Conservation (phyloP, 2,888 invertebrate genomes). For the Diplazon laetatorius region DNA sequence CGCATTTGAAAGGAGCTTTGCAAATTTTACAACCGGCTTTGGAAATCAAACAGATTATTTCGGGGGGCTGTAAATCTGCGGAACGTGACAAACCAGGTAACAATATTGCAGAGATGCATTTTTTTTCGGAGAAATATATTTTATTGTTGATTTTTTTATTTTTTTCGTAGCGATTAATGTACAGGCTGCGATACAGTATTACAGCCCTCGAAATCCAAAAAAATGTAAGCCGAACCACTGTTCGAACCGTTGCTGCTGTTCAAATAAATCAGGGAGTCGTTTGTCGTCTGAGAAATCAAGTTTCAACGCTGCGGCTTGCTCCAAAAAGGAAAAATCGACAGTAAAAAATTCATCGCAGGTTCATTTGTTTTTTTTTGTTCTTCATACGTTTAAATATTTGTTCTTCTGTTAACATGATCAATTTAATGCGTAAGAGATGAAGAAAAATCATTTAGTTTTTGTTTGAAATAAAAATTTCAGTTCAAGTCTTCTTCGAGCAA, state of each 20-base stretch:
- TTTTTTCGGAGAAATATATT: not conserved
- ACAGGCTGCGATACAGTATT: slow-evolving; percentile 38
- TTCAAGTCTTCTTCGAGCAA: not conserved
- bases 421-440: no score
- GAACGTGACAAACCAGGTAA: slow-evolving; percentile 50
- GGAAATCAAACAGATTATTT: slow-evolving; percentile 61
- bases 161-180: slow-evolving; percentile 20
- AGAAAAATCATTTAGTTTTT: no score
- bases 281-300: slow-evolving; percentile 1
- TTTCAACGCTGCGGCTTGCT: not conserved
- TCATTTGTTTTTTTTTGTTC: not conserved
- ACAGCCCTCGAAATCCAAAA: slow-evolving; percentile 50
- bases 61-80: slow-evolving; percentile 59
- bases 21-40: slow-evolving; percentile 64
- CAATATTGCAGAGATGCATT: not conserved
- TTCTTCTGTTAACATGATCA: no score
- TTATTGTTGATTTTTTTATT: not conserved
- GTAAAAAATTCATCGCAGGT: slow-evolving; percentile 4
- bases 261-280: slow-evolving; percentile 9
- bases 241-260: slow-evolving; percentile 7
- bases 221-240: slow-evolving; percentile 17
- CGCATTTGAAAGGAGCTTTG: slow-evolving; percentile 63
- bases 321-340: slow-evolving; percentile 15
- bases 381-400: not conserved
- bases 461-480: slow-evolving; percentile 13